Evolutionary conservation across 2,797 vertebrate species (phyloP).

Genomic region (Hylomyscus alleni): DNA sequence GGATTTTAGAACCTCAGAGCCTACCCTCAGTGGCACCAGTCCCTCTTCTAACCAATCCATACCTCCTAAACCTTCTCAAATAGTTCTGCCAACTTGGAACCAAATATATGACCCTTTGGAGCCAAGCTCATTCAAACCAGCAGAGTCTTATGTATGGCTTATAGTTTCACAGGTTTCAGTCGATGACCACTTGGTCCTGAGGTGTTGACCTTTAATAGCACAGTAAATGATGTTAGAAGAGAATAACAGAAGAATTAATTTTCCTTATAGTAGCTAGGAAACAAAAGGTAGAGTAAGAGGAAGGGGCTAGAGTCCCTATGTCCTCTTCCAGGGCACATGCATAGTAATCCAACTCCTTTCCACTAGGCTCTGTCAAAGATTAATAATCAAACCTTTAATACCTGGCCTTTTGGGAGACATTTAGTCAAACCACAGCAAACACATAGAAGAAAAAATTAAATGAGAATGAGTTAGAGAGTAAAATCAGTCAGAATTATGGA

Average conservation of each 20-base stretch:
- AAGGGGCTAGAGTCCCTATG: not conserved
- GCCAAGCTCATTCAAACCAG: not conserved
- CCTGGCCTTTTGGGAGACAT: not conserved
- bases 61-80: not conserved
- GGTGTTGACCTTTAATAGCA: not conserved
- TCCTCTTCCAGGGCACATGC: not conserved
- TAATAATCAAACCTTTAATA: not conserved
- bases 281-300: not conserved
- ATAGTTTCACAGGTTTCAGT: not conserved
- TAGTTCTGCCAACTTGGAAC: not conserved
- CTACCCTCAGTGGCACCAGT: not conserved
- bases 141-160: not conserved
- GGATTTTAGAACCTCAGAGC: not conserved
- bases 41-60: not conserved
- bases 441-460: conserved; percentile 30
- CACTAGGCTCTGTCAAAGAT: not conserved
- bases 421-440: not conserved
- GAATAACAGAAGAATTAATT: not conserved
- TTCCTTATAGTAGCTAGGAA: not conserved
- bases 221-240: not conserved
- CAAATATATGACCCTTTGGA: not conserved
- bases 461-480: not conserved
- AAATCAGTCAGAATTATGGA: not conserved
- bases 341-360: not conserved
- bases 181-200: not conserved